Conservation (phyloP, 92 coral and sea anemone species). For the Porites evermanni region DNA sequence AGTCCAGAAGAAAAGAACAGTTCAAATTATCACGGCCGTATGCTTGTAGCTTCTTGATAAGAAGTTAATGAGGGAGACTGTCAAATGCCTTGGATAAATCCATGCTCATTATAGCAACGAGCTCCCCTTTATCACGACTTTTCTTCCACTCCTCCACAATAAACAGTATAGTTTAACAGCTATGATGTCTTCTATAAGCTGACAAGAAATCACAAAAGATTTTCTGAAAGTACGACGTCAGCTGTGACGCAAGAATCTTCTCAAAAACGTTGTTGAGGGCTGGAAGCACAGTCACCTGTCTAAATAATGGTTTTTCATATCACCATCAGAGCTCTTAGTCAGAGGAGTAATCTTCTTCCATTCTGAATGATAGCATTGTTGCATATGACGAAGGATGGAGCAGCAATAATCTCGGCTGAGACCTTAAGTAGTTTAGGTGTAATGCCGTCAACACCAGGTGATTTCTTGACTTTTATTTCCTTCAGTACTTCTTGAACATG, state of each 20-base stretch:
- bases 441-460: constrained; percentile 19
- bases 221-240: background rate
- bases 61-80: background rate
- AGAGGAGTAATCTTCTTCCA: constrained; percentile 45
- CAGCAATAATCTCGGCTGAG: constrained; percentile 13
- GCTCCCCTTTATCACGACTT: too few species aligned
- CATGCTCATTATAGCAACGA: too few species aligned
- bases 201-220: too few species aligned
- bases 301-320: constrained; percentile 10
- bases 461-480: constrained; percentile 1
- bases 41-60: constrained; percentile 7
- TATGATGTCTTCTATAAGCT: too few species aligned
- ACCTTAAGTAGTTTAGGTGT: constrained; percentile 15
- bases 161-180: too few species aligned
- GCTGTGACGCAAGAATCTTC: constrained; percentile 7
- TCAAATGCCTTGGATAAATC: too few species aligned
- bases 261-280: constrained; percentile 29
- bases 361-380: constrained; percentile 33
- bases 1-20: background rate
- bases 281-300: constrained; percentile 39
- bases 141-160: too few species aligned
- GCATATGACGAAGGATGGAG: constrained; percentile 14
- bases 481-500: constrained; percentile 5
- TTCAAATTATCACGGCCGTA: constrained; percentile 1
- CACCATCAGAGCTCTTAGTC: constrained; percentile 6